Percentiles rank a stretch among this genome's conserved stretches.
Conservation (phyloP, 2,797 vertebrate genomes). For the Fringilla coelebs region DNA sequence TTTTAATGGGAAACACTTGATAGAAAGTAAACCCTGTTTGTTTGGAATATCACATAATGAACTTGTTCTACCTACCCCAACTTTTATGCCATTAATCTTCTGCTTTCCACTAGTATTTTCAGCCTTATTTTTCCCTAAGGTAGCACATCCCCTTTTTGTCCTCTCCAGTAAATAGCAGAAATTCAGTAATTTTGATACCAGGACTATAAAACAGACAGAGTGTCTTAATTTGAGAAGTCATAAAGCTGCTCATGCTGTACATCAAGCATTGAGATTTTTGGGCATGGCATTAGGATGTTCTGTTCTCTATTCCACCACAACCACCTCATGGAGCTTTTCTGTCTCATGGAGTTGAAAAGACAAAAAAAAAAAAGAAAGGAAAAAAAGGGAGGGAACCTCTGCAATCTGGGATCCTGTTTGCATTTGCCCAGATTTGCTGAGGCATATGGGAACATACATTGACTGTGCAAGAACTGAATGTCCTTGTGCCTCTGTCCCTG, state of each 20-base stretch:
- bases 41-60: neutral
- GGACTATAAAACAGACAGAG: neutral
- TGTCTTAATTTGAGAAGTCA: neutral
- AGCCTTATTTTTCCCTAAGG: neutral
- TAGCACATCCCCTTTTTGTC: neutral
- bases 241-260: neutral
- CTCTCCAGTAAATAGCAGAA: neutral
- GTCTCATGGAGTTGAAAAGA: neutral
- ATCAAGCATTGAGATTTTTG: neutral
- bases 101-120: neutral
- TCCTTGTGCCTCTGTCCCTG: neutral
- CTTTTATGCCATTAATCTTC: neutral
- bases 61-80: neutral
- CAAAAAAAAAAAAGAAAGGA: neutral
- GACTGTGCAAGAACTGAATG: conserved; percentile 14
- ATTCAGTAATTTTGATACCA: neutral
- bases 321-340: neutral
- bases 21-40: neutral
- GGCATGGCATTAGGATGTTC: neutral
- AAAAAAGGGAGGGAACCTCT: neutral
- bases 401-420: neutral
- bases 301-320: neutral
- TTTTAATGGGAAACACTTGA: neutral
- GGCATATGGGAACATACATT: neutral
- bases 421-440: neutral